Evolutionary conservation across 2,888 invertebrate species (phyloP).

Genomic region (Cryptophagus acutangulus): DNA sequence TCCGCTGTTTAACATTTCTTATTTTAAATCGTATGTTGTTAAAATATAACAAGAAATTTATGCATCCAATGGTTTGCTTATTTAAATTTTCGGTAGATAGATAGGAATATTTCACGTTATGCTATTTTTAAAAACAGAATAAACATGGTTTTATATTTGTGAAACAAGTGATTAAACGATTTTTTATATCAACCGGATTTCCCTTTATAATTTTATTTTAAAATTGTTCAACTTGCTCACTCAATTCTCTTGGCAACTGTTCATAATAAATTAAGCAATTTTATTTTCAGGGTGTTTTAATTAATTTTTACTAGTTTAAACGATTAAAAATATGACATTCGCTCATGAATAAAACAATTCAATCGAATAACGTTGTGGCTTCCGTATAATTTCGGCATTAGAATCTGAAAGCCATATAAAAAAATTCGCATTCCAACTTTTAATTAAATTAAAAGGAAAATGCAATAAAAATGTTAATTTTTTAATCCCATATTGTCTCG

Average conservation of each 20-base stretch:
- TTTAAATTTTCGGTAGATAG: too few species aligned
- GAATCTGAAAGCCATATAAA: slow-evolving; percentile 24
- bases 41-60: too few species aligned
- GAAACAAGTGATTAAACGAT: slow-evolving; percentile 13
- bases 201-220: slow-evolving; percentile 2
- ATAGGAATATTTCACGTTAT: too few species aligned
- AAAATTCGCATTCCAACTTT: slow-evolving; percentile 33
- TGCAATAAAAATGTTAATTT: slow-evolving; percentile 40
- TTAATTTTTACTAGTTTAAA: not conserved
- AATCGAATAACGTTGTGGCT: slow-evolving; percentile 12
- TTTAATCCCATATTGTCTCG: slow-evolving; percentile 8
- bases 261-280: slow-evolving; percentile 16
- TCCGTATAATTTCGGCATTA: slow-evolving; percentile 32
- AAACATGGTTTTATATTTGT: slow-evolving; percentile 13
- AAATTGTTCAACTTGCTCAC: slow-evolving; percentile 5
- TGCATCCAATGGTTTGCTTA: too few species aligned
- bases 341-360: slow-evolving; percentile 21
- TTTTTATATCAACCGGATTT: slow-evolving; percentile 13
- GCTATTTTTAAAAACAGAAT: too few species aligned
- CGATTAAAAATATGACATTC: not conserved
- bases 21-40: too few species aligned
- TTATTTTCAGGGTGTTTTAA: not conserved
- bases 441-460: slow-evolving; percentile 38
- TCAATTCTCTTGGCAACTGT: slow-evolving; percentile 17
- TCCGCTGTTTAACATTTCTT: too few species aligned